A percentile compares a stretch with the other conserved stretches of the same genome.
Conservation (phyloP, 1,140 invertebrate genomes). For the Macrosteles quadrilineatus region DNA sequence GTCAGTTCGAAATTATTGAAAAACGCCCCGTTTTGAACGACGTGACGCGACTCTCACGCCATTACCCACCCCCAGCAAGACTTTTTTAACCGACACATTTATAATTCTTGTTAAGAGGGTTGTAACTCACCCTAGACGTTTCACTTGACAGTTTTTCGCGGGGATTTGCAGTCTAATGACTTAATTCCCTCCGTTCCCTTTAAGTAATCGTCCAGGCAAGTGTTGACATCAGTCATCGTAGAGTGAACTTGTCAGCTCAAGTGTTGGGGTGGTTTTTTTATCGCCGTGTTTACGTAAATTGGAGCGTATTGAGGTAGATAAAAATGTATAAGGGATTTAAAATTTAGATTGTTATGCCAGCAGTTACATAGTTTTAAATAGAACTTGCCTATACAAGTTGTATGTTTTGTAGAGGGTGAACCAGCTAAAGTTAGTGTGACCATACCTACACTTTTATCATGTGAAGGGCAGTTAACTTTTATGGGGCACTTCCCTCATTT, state of each 20-base stretch:
- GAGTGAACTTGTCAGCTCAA: neutral
- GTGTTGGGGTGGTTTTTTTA: neutral
- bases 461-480: no score
- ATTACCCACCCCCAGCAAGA: neutral
- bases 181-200: neutral
- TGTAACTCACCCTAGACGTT: slow-evolving; percentile 10
- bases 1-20: slow-evolving; percentile 1
- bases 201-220: neutral
- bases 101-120: slow-evolving; percentile 8
- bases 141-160: slow-evolving; percentile 13
- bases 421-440: no score
- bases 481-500: no score
- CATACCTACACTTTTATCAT: no score
- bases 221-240: neutral
- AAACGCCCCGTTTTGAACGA: neutral
- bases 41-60: neutral
- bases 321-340: no score
- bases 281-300: no score
- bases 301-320: no score
- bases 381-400: no score
- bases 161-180: slow-evolving; percentile 2
- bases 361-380: no score
- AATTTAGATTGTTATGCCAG: no score
- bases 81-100: slow-evolving; percentile 14
- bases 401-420: no score